Base-by-base conservation (phyloP, 53 echinoderm and acorn worm genomes). In the Antedon mediterranea region DNA sequence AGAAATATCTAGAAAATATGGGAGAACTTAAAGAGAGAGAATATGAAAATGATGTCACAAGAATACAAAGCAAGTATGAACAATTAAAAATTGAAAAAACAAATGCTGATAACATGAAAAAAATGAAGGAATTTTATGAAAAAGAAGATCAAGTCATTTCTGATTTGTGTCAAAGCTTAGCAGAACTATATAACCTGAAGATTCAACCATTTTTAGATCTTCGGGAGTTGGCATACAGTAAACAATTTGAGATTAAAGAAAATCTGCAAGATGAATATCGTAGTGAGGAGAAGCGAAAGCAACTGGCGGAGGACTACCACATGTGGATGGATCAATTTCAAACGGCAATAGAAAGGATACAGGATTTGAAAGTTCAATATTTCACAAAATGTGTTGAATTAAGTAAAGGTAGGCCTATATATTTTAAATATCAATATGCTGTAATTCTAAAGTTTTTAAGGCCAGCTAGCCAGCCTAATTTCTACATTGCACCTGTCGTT, bases 201-300 rank as follows among this genome's bases (percentile, higher is more conserved):
- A 83, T 94, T 27, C 94, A 94, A 73, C 94, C 94, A 4, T 94
- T 91, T 74, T 72, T 94, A 72, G 94, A 94, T 72, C 76, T 91
- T 87, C 87, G 94, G 41, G 94, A 94, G 72, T 72, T 94, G 79
- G 83, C 91, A 3, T 91, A 87, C 79, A 80, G 85, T 76, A 79
- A 81, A 42, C 83, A 91, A 23, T 81, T 91, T 34, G 79, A 87
- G 34, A 76, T 94, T 23, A 89, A 94, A 42, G 94, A 94, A 33
- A 71, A 75, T 34, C 87, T 94, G 20, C 87, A 91, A 57, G 91
- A 91, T 78, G 87, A 89, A 83, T 82, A 79, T 73, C 79, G 89
- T 71, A 89, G 87, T 29, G 80, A 43, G n/a, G 80, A 75, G 23
- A 83, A 83, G 28, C 79, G 87, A 27, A 85, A 87, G 28, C 83